These are phyloP conservation scores for Tricholaema leucomelas DNA, from an alignment of 2,113 vertebrate species.

Conservation along the genomic window DNA sequence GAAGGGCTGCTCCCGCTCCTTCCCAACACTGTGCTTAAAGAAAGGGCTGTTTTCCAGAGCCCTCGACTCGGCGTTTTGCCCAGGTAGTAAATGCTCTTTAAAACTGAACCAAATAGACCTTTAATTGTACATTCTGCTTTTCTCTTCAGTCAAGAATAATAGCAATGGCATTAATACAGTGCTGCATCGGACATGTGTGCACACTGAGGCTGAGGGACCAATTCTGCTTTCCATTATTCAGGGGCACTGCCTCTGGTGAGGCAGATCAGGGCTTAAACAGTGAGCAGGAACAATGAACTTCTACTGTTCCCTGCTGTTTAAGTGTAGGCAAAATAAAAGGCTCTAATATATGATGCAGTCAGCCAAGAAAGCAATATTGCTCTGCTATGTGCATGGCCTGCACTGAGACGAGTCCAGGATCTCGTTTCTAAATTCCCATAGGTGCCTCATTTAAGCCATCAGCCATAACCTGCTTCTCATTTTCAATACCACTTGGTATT, in stretches of 20 bases:
- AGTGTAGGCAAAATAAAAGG: slow-evolving; percentile 63
- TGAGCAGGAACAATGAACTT: slow-evolving; percentile 52
- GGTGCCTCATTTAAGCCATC: slow-evolving; percentile 69
- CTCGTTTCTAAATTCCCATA: slow-evolving; percentile 69
- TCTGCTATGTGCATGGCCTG: slow-evolving; percentile 56
- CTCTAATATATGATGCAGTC: slow-evolving; percentile 62
- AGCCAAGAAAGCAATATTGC: slow-evolving; percentile 69
- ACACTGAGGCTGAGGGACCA: background rate
- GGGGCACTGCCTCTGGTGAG: slow-evolving; percentile 7
- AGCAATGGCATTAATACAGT: background rate
- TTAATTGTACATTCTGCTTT: slow-evolving; percentile 53
- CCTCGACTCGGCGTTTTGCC: slow-evolving; percentile 15
- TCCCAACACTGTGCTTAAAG: background rate
- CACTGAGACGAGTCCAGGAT: slow-evolving; percentile 46
- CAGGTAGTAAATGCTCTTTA: slow-evolving; percentile 34
- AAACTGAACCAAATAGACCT: slow-evolving; percentile 26
- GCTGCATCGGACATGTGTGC: background rate
- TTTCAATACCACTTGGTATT: slow-evolving; percentile 68
- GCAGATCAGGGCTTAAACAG: slow-evolving; percentile 43
- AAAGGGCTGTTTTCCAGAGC: slow-evolving; percentile 6
- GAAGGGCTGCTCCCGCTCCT: background rate
- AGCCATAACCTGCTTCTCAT: slow-evolving; percentile 69
- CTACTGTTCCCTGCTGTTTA: slow-evolving; percentile 54
- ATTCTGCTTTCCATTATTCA: slow-evolving; percentile 28
- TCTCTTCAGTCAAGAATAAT: slow-evolving; percentile 25